Evolutionary conservation across 2,888 invertebrate genomes (phyloP).

Genomic region (Seira ritae): DNA sequence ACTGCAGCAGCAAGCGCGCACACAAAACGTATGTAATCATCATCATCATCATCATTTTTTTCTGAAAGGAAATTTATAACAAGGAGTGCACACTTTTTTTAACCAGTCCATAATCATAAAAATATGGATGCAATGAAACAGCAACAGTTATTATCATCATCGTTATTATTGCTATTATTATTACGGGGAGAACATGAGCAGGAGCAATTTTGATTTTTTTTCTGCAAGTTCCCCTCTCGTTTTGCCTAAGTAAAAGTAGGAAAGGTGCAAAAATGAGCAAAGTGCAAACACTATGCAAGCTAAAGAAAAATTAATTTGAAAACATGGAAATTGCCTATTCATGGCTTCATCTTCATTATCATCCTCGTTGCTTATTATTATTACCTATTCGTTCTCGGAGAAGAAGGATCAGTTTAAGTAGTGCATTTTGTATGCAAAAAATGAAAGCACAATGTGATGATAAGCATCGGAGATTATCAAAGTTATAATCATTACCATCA

Average conservation of each 20-base stretch:
- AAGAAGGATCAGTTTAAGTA: no score
- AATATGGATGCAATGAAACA: constrained; percentile 13
- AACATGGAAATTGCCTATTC: no score
- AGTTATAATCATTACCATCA: constrained; percentile 1
- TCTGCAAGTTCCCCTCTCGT: no score
- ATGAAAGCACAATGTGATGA: constrained; percentile 8
- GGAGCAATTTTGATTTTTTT: background rate
- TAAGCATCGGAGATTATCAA: constrained; percentile 4
- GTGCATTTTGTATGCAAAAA: background rate
- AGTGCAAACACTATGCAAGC: no score
- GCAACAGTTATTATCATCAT: constrained; percentile 9
- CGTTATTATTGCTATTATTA: constrained; percentile 10
- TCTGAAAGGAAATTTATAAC: constrained; percentile 51
- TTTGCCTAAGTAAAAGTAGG: no score
- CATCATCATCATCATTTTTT: background rate
- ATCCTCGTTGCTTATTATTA: no score
- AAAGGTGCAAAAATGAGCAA: no score
- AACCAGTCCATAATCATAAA: constrained; percentile 2
- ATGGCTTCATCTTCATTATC: no score
- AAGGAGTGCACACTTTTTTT: constrained; percentile 17
- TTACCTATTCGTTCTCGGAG: no score
- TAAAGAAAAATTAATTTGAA: no score
- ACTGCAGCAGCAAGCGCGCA: constrained; percentile 12
- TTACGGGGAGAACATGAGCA: constrained; percentile 7
- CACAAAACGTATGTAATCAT: background rate